Percentiles rank a stretch among this genome's conserved stretches.
Evolutionary conservation across 2,797 vertebrate species (phyloP).

Genomic region (Myotis myotis): DNA sequence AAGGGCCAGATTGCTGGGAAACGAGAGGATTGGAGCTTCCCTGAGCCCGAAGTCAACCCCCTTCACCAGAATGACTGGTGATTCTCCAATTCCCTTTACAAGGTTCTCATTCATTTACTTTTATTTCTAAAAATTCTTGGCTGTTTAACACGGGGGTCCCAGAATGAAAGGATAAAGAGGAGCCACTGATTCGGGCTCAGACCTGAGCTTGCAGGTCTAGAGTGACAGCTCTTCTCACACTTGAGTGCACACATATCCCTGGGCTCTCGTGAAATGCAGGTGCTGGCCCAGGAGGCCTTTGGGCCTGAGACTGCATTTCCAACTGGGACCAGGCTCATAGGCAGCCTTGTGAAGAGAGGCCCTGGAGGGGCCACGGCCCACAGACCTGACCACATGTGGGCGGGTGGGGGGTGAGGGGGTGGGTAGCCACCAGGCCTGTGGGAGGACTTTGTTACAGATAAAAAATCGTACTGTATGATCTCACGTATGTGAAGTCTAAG

Average conservation of each 20-base stretch:
- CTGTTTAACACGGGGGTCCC: background rate
- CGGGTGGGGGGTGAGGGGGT: too few relatives aligned
- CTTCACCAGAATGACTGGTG: too few relatives aligned
- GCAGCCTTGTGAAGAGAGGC: background rate
- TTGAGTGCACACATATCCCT: background rate
- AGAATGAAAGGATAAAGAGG: background rate
- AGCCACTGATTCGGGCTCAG: background rate
- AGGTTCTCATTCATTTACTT: background rate
- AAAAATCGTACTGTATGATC: background rate
- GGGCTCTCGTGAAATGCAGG: background rate
- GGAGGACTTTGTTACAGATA: background rate
- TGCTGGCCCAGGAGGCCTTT: background rate
- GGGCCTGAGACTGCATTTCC: background rate
- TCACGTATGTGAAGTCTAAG: background rate
- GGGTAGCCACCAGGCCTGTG: background rate
- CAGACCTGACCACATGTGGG: background rate
- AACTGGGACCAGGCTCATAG: background rate
- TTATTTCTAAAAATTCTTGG: background rate
- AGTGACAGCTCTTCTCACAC: background rate
- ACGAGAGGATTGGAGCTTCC: background rate
- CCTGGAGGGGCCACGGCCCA: background rate
- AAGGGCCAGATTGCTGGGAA: background rate
- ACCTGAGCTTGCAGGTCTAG: background rate
- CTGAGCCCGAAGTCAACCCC: fast-evolving
- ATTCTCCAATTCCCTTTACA: background rate